Conservation (phyloP, 1,140 invertebrate genomes). For the Monochamus saltuarius region DNA sequence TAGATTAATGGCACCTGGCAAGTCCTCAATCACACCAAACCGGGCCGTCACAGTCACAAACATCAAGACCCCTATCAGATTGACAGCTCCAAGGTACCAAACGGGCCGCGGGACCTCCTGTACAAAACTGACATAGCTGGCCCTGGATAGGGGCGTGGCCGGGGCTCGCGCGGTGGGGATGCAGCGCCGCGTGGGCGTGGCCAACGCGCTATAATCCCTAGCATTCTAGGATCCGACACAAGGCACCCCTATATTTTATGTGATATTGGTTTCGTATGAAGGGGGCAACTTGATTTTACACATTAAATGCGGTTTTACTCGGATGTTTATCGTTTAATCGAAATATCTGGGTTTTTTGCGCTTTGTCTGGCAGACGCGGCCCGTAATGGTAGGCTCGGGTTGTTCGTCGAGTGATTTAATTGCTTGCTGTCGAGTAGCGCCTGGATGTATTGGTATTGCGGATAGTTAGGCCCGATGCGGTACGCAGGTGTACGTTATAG, state of each 20-base stretch:
- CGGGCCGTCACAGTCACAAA: too few relatives aligned
- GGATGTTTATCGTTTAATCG: conserved; percentile 23
- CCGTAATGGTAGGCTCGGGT: conserved; percentile 5
- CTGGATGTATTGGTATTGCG: too few relatives aligned
- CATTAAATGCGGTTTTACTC: conserved; percentile 22
- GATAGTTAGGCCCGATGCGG: too few relatives aligned
- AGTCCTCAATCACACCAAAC: too few relatives aligned
- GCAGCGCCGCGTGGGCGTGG: conserved; percentile 14
- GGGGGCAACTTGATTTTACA: conserved; percentile 21
- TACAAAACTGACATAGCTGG: conserved; percentile 10
- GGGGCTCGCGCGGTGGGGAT: conserved; percentile 3
- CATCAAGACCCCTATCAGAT: conserved; percentile 1
- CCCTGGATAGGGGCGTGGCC: conserved; percentile 6
- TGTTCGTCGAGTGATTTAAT: conserved; percentile 10
- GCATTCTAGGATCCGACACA: background rate
- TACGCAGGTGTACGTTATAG: too few relatives aligned
- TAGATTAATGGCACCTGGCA: too few relatives aligned
- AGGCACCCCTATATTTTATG: conserved; percentile 21
- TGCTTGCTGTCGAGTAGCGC: too few relatives aligned
- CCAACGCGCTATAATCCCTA: conserved; percentile 17
- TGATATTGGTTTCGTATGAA: conserved; percentile 22
- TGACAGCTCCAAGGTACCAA: background rate
- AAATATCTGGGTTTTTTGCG: conserved; percentile 18
- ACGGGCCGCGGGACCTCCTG: conserved; percentile 5
- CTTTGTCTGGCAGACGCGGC: conserved; percentile 18